A percentile compares a stretch with the other conserved stretches of the same genome.
Conservation (phyloP, 92 coral and sea anemone species). For the Bergia sp. region DNA sequence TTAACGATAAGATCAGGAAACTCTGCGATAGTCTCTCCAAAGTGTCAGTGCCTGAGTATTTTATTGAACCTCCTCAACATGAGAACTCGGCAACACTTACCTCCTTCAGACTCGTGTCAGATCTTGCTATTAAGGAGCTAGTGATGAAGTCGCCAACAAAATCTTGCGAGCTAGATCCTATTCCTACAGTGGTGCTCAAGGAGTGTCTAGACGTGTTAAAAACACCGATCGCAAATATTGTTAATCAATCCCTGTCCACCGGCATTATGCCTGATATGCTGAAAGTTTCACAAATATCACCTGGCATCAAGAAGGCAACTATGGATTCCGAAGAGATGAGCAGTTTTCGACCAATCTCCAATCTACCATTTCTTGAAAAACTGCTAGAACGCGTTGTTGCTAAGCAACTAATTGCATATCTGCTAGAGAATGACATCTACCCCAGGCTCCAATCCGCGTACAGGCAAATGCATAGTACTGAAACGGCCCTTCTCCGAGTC, state of each 20-base stretch:
- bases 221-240: conserved; percentile 16
- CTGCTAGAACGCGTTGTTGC: too few relatives aligned
- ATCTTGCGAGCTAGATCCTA: conserved; percentile 17
- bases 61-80: neutral
- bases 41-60: conserved; percentile 7
- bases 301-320: conserved; percentile 1
- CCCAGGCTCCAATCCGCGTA: too few relatives aligned
- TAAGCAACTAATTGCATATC: too few relatives aligned
- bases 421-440: too few relatives aligned
- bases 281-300: neutral
- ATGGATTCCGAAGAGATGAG: too few relatives aligned
- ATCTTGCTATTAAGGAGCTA: neutral
- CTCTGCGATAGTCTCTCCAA: conserved; percentile 13
- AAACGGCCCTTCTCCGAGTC: too few relatives aligned
- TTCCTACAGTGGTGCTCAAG: conserved; percentile 7
- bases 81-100: neutral
- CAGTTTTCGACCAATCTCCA: too few relatives aligned
- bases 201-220: conserved; percentile 7
- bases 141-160: conserved; percentile 9
- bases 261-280: conserved; percentile 6
- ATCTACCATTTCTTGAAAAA: too few relatives aligned
- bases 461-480: too few relatives aligned
- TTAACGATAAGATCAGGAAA: conserved; percentile 28
- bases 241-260: conserved; percentile 15
- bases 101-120: neutral